phyloP scores from a whole-genome alignment of 2,113 vertebrate species.

The Dasyurus viverrinus region DNA sequence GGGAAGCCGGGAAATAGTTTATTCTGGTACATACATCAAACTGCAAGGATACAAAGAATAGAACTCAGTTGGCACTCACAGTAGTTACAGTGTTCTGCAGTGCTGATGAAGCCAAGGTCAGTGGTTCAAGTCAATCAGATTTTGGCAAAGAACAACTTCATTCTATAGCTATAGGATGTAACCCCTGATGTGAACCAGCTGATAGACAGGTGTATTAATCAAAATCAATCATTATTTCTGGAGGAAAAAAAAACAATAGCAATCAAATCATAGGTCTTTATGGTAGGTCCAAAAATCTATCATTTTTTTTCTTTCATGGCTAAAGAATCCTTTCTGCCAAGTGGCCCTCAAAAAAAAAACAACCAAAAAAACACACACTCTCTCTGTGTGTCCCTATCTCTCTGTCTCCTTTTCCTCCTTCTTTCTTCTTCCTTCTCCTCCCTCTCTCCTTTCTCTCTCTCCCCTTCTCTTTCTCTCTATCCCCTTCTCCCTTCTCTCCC shows the following conservation, averaged over 20 bases:
- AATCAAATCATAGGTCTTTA: not conserved
- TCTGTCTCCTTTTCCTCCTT: too few species aligned
- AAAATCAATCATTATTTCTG: not conserved
- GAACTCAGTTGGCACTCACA: not conserved
- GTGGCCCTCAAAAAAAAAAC: not conserved
- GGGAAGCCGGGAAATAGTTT: not conserved
- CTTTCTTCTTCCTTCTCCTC: too few species aligned
- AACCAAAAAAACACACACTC: too few species aligned
- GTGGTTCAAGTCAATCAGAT: not conserved
- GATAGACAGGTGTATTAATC: not conserved
- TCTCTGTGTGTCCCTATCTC: too few species aligned
- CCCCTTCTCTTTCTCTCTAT: too few species aligned
- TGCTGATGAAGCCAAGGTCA: not conserved
- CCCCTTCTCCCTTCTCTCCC: too few species aligned
- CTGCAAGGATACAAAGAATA: not conserved
- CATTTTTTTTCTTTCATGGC: not conserved
- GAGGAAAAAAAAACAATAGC: fast-evolving
- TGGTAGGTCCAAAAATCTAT: not conserved
- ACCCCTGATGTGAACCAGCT: not conserved
- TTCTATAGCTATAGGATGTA: not conserved
- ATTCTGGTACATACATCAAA: not conserved
- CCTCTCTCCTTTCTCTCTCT: too few species aligned
- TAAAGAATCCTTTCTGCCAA: not conserved
- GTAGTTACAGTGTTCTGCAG: not conserved
- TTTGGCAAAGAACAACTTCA: not conserved